Evolutionary conservation across 1,140 invertebrate species (phyloP).

Genomic region (Gryon sp.): DNA sequence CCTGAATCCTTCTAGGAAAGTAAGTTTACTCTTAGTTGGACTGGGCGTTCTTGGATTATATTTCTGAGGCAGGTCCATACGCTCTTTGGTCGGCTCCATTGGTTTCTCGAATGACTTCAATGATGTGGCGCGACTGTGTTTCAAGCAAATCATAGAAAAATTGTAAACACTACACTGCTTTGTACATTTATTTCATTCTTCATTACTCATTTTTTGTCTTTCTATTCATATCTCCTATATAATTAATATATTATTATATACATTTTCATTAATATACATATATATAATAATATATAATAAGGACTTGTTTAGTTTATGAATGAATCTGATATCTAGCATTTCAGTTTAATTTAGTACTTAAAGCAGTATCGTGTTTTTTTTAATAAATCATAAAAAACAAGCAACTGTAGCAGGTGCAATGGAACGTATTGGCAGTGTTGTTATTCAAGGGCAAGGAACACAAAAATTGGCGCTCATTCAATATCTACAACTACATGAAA

Average conservation of each 20-base stretch:
- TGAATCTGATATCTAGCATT: too few species aligned
- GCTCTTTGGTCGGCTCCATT: conserved; percentile 55
- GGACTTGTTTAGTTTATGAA: too few species aligned
- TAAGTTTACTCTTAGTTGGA: conserved; percentile 83
- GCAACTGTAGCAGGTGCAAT: conserved; percentile 51
- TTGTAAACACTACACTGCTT: conserved; percentile 72
- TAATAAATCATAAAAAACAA: conserved; percentile 70
- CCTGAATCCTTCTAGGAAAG: conserved; percentile 82
- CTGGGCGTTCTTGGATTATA: conserved; percentile 76
- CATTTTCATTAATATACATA: not conserved
- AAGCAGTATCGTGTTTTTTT: conserved; percentile 68
- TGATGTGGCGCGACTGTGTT: conserved; percentile 72
- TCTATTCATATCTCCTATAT: too few species aligned
- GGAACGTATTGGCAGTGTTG: conserved; percentile 9
- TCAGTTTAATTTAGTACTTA: not conserved
- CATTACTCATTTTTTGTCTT: too few species aligned
- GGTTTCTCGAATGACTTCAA: conserved; percentile 49
- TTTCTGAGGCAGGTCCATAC: conserved; percentile 71
- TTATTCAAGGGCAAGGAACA: not conserved
- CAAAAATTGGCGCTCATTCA: conserved; percentile 2
- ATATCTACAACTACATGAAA: conserved; percentile 4
- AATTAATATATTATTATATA: too few species aligned
- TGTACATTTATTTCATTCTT: conserved; percentile 1
- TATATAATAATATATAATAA: not conserved
- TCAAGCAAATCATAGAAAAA: conserved; percentile 78